These are phyloP conservation scores for Mohoua ochrocephala DNA, from an alignment of 2,113 vertebrate species.

Conservation along the genomic window DNA sequence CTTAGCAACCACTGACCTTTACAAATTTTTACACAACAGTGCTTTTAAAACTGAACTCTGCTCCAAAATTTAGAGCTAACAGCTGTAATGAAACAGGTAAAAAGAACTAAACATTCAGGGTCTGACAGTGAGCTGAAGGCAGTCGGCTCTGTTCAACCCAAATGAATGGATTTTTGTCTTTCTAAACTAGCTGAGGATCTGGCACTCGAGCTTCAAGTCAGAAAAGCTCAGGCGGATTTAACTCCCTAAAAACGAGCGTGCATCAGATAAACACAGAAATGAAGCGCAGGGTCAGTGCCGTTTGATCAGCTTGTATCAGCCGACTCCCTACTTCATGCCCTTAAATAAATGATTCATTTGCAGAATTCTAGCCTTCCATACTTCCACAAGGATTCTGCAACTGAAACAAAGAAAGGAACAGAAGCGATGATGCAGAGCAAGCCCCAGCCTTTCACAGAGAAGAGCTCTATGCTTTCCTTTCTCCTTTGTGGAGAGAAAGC, in stretches of 20 bases:
- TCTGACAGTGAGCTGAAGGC: not conserved
- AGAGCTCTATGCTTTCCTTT: not conserved
- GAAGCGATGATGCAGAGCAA: not conserved
- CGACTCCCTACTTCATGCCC: not conserved
- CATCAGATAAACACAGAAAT: not conserved
- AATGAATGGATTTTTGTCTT: not conserved
- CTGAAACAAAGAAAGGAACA: not conserved
- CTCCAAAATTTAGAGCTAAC: not conserved
- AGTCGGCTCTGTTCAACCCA: not conserved
- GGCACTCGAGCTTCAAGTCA: not conserved
- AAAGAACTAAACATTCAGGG: not conserved
- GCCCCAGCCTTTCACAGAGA: not conserved
- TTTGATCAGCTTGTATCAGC: not conserved
- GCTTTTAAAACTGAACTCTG: not conserved
- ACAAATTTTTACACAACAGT: not conserved
- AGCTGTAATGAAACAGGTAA: not conserved
- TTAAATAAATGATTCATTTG: not conserved
- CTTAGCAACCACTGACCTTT: slow-evolving; percentile 25
- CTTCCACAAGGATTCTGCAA: not conserved
- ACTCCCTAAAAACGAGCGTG: not conserved
- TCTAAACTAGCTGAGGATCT: not conserved
- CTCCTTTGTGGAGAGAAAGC: not conserved
- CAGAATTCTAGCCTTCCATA: not conserved
- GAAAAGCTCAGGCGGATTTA: not conserved
- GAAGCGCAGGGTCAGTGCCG: not conserved